These are phyloP conservation scores for Leucophenga maculata DNA, from an alignment of 2,888 invertebrate species.

Conservation along the genomic window DNA sequence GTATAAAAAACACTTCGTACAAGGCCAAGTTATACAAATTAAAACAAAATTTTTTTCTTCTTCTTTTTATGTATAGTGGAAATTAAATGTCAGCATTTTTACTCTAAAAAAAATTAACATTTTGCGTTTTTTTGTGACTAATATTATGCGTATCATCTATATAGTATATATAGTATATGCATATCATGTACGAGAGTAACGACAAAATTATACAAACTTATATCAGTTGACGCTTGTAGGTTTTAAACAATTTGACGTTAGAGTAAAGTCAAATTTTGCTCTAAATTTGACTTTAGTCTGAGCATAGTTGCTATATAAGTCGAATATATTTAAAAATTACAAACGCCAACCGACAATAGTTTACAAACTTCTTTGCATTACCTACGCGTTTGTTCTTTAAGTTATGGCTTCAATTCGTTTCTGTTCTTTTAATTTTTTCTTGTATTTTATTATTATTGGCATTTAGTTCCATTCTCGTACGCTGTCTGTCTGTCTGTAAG, in stretches of 20 bases:
- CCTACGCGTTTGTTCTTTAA: slow-evolving; percentile 1
- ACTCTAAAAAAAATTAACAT: slow-evolving; percentile 4
- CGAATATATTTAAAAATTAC: too few species aligned
- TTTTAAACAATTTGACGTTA: too few species aligned
- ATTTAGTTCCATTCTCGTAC: neutral
- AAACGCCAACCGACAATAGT: too few species aligned
- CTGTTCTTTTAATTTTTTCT: slow-evolving; percentile 15
- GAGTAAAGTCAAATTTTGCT: too few species aligned
- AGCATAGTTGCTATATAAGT: too few species aligned
- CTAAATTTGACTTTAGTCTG: too few species aligned
- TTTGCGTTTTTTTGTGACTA: slow-evolving; percentile 2
- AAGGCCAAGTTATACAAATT: neutral
- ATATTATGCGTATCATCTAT: neutral
- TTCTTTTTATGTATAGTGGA: neutral
- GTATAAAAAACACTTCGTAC: neutral
- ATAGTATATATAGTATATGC: neutral
- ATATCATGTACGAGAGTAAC: too few species aligned
- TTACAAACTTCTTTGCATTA: too few species aligned
- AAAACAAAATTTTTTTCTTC: too few species aligned
- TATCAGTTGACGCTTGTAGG: too few species aligned
- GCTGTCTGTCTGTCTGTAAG: too few species aligned
- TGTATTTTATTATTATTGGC: neutral
- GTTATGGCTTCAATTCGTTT: neutral
- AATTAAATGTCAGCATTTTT: slow-evolving; percentile 26
- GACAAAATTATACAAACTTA: too few species aligned